Evolutionary conservation across 2,113 vertebrate species (phyloP).

Genomic region (Python bivittatus): DNA sequence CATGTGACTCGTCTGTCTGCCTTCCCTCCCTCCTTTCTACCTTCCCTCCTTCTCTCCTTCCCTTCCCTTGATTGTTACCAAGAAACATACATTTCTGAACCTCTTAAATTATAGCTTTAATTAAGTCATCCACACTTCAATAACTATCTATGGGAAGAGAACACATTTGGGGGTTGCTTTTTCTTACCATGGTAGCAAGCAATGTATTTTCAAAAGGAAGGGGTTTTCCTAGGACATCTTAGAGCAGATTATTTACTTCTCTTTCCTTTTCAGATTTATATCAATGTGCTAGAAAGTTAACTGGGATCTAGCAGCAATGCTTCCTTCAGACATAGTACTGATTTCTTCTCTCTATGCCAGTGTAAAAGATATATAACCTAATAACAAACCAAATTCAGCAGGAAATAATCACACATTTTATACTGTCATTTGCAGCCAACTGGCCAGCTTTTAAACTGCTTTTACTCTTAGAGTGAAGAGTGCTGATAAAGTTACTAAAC

Average conservation of each 20-base stretch:
- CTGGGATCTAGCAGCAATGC: no score
- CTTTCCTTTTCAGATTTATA: no score
- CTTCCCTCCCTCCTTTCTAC: background rate
- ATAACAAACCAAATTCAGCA: background rate
- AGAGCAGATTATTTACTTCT: no score
- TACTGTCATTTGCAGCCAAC: background rate
- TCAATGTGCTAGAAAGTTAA: no score
- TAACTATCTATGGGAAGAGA: background rate
- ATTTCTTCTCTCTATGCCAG: background rate
- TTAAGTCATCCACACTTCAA: background rate
- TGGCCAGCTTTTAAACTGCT: background rate
- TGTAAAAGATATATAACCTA: background rate
- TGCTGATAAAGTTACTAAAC: background rate
- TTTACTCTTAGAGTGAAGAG: background rate
- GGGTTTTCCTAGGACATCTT: no score
- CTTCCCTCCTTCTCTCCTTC: background rate
- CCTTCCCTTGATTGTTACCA: background rate
- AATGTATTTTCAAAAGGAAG: background rate
- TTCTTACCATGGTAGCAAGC: background rate
- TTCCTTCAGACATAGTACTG: no score
- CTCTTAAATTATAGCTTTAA: background rate
- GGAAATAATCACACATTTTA: background rate
- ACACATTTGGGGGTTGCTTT: background rate
- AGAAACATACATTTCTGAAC: background rate
- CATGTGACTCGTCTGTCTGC: background rate